Evolutionary conservation across 2,797 vertebrate genomes (phyloP).

Genomic region (Glyptemys insculpta): DNA sequence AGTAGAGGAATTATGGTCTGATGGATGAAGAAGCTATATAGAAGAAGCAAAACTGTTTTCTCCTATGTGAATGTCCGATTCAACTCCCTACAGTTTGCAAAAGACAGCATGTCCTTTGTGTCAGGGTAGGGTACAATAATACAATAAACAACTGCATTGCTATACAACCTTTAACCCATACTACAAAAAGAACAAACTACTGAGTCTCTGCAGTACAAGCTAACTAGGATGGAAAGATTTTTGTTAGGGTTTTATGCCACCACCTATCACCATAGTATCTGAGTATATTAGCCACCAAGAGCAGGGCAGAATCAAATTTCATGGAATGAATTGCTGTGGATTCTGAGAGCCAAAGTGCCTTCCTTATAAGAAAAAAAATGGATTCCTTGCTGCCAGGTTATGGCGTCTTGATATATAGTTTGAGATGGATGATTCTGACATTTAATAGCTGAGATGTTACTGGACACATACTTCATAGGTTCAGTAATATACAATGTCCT

Average conservation of each 20-base stretch:
- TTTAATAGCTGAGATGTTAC: conserved; percentile 83
- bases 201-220: neutral
- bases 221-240: neutral
- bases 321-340: neutral
- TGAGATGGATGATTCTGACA: conserved; percentile 82
- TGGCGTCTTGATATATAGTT: conserved; percentile 74
- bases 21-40: neutral
- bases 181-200: neutral
- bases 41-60: neutral
- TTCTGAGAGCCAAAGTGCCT: conserved; percentile 12
- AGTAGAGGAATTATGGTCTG: neutral
- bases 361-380: conserved; percentile 42
- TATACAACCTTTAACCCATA: neutral
- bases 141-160: neutral
- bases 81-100: neutral
- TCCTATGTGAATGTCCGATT: neutral
- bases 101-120: neutral
- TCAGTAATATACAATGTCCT: conserved; percentile 73
- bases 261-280: neutral
- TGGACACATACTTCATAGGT: conserved; percentile 77
- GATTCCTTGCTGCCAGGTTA: conserved; percentile 67
- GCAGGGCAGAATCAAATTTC: conserved; percentile 49
- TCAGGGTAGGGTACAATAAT: neutral
- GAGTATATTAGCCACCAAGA: neutral
- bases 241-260: conserved; percentile 14